Evolutionary conservation across 2,888 invertebrate genomes (phyloP), one percentile per base, ranked within the genome.

Genomic region (Ferdinandea cuprea): DNA sequence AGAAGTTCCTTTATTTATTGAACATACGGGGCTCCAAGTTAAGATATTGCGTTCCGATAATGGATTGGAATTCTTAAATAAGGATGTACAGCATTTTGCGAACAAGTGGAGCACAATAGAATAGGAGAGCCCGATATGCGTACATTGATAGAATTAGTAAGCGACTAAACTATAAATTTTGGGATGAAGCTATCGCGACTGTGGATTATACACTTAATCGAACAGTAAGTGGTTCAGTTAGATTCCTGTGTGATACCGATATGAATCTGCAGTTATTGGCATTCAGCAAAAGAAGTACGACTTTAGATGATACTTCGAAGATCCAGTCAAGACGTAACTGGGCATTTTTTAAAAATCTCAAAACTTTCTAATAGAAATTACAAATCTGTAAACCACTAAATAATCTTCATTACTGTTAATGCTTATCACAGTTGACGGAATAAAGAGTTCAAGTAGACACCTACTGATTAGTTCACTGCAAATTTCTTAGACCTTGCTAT

Each of bases 21-120:
- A 40, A 19, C 15, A 85, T 44, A 85, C 83, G 9, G 85, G 81
- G 15, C 32, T 85, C 30, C 78, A 85, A 35, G 85, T 86, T 7
- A 85, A 86, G 65, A 73, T 52, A 3, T 58, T 88, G 5, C 78
- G 88, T 30, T 86, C 87, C 4, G 88, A 88, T 78, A 87, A 86
- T 50, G 87, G 87, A 13, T 42, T 54, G 8, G 88, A 89, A 80
- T 88, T 87, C 61, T 56, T 86, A 0, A 86, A 85, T 32, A 68
- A 86, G 37, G 85, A 81, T 32, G 61, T 87, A 19, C 42, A 78
- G 48, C 46, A 85, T 86, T 68, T 69, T 87, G 6, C 68, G 85
- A 32, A 66, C 76, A 32, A 46, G 86, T 89, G 15, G 35, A 63
- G 25, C n/a, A 73, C 8, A 73, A 73, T 44, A 28, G 42, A 15